Percentiles rank a stretch among this genome's conserved stretches.
Evolutionary conservation across 2,888 invertebrate species (phyloP).

Genomic region (Polymixis lichenea): DNA sequence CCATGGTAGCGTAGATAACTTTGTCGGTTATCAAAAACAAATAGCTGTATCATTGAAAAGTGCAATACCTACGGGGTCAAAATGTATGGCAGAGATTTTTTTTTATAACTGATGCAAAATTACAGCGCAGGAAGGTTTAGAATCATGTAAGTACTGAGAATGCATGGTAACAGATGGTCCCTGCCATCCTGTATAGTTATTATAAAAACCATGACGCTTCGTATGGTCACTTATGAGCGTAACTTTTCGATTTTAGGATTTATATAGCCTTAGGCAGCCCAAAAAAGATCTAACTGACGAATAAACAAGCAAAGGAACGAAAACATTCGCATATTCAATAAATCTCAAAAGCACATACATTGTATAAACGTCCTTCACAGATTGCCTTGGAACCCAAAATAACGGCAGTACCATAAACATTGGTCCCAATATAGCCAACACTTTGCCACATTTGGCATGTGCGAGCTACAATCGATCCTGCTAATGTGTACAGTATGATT

Average conservation of each 20-base stretch:
- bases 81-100: too few species aligned
- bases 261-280: not conserved
- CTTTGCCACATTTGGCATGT: constrained; percentile 36
- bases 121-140: too few species aligned
- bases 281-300: not conserved
- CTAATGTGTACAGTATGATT: constrained; percentile 31
- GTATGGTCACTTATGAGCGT: too few species aligned
- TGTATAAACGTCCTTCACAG: constrained; percentile 45
- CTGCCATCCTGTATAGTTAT: not conserved
- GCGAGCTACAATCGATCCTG: constrained; percentile 34
- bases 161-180: too few species aligned
- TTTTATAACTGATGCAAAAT: too few species aligned
- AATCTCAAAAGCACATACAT: not conserved
- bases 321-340: not conserved
- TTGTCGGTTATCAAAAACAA: too few species aligned
- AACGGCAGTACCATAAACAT: constrained; percentile 37
- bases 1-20: too few species aligned
- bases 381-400: constrained; percentile 30
- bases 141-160: too few species aligned
- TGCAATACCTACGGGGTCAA: too few species aligned
- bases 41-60: too few species aligned
- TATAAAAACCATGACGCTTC: not conserved
- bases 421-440: constrained; percentile 40
- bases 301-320: not conserved
- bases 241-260: too few species aligned